These are phyloP conservation scores for Octodonta nipae DNA, from an alignment of 2,888 invertebrate genomes.

Conservation along the genomic window DNA sequence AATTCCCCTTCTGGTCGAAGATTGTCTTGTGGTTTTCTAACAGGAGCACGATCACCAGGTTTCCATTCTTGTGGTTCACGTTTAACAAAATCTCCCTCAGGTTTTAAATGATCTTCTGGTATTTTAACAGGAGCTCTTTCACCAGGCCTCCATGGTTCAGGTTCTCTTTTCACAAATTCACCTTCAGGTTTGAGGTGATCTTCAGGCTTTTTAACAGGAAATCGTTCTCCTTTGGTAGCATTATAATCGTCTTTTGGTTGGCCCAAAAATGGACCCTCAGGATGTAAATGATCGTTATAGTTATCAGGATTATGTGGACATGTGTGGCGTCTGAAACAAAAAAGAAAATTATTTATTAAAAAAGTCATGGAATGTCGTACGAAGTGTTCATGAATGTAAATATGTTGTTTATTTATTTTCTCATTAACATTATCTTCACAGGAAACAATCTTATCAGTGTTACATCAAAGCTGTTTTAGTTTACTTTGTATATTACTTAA, in stretches of 20 bases:
- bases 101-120: constrained; percentile 21
- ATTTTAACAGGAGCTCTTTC: constrained; percentile 22
- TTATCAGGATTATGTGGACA: constrained; percentile 57
- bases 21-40: constrained; percentile 48
- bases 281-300: constrained; percentile 56
- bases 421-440: too few species aligned
- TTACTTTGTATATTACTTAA: too few species aligned
- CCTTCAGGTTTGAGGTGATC: constrained; percentile 43
- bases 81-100: constrained; percentile 43
- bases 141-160: constrained; percentile 26
- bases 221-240: constrained; percentile 32
- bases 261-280: constrained; percentile 51
- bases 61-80: constrained; percentile 35
- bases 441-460: too few species aligned
- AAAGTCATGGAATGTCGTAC: neutral
- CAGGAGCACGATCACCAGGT: constrained; percentile 39
- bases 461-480: too few species aligned
- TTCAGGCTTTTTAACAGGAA: constrained; percentile 25
- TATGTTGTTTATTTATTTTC: neutral
- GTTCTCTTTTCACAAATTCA: constrained; percentile 24
- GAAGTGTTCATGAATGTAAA: neutral
- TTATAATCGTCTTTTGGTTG: constrained; percentile 39
- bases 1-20: constrained; percentile 49
- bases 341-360: neutral
- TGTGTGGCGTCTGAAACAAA: constrained; percentile 59